phyloP scores from a whole-genome alignment of 2,888 invertebrate genomes.

The Campoplex nolae region DNA sequence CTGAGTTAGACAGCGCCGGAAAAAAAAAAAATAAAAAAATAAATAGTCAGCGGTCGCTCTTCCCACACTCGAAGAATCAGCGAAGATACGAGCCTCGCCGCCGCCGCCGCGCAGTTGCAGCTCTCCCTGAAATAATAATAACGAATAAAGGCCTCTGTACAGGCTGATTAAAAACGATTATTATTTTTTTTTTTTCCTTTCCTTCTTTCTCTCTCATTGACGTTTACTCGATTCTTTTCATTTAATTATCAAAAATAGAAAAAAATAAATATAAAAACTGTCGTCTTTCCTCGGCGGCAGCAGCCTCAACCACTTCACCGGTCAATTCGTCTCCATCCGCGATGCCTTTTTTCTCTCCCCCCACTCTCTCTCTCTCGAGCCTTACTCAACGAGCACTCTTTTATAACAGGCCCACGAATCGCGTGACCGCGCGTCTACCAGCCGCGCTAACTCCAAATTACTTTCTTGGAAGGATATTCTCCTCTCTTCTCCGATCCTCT shows the following conservation, averaged over 20 bases:
- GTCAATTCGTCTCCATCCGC: background rate
- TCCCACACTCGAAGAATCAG: constrained; percentile 3
- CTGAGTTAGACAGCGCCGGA: constrained; percentile 15
- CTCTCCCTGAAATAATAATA: background rate
- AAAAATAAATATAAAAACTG: no score
- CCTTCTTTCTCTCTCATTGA: background rate
- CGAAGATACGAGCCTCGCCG: background rate
- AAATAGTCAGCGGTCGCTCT: constrained; percentile 1
- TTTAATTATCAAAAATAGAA: background rate
- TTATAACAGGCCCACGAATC: constrained; percentile 69
- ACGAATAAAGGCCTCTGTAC: background rate
- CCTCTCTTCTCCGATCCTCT: constrained; percentile 66
- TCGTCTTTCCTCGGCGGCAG: no score
- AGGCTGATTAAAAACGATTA: background rate
- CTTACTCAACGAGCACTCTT: background rate
- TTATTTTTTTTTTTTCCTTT: background rate
- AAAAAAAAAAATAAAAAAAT: background rate
- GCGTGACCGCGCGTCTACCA: constrained; percentile 78
- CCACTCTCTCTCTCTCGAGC: background rate
- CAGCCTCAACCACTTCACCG: background rate
- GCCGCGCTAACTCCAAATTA: constrained; percentile 77
- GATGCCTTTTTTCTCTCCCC: background rate
- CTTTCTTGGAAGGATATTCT: constrained; percentile 77
- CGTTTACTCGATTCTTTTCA: background rate
- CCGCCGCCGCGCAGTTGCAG: background rate